Evolutionary conservation across 2,888 invertebrate species (phyloP).

Genomic region (Augochlorella aurata): DNA sequence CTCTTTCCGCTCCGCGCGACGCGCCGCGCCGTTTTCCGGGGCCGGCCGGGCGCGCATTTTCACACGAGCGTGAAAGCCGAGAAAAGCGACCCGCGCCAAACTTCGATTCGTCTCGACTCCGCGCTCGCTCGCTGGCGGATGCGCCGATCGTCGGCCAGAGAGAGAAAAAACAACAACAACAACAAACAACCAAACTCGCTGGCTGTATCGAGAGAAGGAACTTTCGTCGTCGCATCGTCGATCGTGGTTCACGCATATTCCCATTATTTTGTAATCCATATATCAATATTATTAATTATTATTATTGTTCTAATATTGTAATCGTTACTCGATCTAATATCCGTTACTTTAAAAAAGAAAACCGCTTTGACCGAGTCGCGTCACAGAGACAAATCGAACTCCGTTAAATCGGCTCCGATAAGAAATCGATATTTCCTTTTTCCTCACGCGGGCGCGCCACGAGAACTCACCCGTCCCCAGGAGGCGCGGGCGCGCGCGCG

Average conservation of each 20-base stretch:
- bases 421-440: too few species aligned
- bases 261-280: too few species aligned
- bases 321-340: too few species aligned
- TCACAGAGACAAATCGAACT: slow-evolving; percentile 23
- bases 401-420: background rate
- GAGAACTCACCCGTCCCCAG: background rate
- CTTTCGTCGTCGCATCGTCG: slow-evolving; percentile 38
- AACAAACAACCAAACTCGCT: slow-evolving; percentile 36
- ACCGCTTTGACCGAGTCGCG: background rate
- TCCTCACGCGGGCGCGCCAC: too few species aligned
- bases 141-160: slow-evolving; percentile 31
- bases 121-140: slow-evolving; percentile 13
- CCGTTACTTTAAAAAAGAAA: background rate
- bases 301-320: too few species aligned
- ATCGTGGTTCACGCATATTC: background rate
- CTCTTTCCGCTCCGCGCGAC: background rate
- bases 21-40: slow-evolving; percentile 16
- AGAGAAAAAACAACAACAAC: slow-evolving; percentile 23
- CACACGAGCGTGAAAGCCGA: slow-evolving; percentile 38
- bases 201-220: slow-evolving; percentile 48
- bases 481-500: background rate
- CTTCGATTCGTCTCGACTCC: slow-evolving; percentile 51
- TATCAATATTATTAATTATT: too few species aligned
- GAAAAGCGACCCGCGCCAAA: slow-evolving; percentile 57
- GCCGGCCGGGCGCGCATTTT: slow-evolving; percentile 2